These are phyloP conservation scores for Myrmophylax atrothorax DNA, from an alignment of 2,113 vertebrate species.

Conservation along the genomic window DNA sequence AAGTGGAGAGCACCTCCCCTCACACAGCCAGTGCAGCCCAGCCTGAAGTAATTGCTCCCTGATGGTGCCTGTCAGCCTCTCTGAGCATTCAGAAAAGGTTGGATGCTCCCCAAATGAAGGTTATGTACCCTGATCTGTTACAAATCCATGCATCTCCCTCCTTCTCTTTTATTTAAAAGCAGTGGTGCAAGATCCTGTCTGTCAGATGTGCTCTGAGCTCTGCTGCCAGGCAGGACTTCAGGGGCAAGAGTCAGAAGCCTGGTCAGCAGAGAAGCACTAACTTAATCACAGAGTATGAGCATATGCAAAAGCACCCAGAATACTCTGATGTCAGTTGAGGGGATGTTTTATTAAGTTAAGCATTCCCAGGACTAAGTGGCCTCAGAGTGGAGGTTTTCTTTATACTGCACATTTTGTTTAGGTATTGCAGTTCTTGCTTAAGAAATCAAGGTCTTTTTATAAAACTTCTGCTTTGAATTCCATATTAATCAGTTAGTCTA, in stretches of 20 bases:
- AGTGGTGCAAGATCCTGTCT: background rate
- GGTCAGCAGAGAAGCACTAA: background rate
- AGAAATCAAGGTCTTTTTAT: background rate
- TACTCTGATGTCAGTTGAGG: background rate
- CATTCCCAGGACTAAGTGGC: background rate
- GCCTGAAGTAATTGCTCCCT: background rate
- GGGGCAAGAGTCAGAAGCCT: background rate
- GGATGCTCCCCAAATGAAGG: background rate
- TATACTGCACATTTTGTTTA: background rate
- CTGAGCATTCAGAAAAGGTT: background rate
- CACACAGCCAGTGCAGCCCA: background rate
- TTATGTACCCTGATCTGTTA: background rate
- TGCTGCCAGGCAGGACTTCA: background rate
- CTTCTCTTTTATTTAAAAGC: background rate
- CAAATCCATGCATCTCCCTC: background rate
- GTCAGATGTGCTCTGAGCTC: background rate
- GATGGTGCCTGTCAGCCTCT: background rate
- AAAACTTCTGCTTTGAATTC: background rate
- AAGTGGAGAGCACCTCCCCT: background rate
- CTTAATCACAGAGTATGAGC: background rate
- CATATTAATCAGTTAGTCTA: background rate
- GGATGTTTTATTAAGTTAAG: background rate
- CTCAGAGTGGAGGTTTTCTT: background rate
- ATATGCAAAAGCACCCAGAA: background rate
- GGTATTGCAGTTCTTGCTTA: background rate